Evolutionary conservation across 2,113 vertebrate genomes (phyloP), one percentile per base, ranked within the genome.

Genomic region (Dipodomys merriami): DNA sequence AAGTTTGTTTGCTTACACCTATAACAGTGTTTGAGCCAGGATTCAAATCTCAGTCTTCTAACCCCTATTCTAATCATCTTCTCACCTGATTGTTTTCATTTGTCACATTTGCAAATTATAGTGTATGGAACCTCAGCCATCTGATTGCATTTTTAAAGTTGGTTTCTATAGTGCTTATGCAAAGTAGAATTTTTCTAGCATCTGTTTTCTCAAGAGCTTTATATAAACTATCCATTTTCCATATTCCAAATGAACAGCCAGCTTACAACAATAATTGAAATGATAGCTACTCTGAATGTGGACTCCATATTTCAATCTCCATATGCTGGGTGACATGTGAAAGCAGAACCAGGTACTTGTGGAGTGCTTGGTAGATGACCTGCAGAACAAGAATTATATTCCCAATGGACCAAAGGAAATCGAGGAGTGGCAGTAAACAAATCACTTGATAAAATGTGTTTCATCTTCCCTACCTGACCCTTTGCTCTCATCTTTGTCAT

Each of bases 101-200:
- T 90, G 81, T 62, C 39, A 65, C 20, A 73, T 84, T 86, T 73
- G 27, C 82, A 92, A 77, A 77, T 64, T 85, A 68, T 9, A 78
- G 2, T 93, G 79, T 68, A 91, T 72, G 88, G 91, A 92, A 57
- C 1, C 15, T 84, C 20, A 89, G 22, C 5, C 82, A 79, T 19
- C 53, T 30, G 64, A 95, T 76, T 93, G 33, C 13, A 67, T 60
- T 88, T 96, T 29, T 82, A 82, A 86, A 95, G 79, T 68, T 85
- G 13, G 16, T 83, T 96, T 91, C 65, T 62, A 68, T 89, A 86
- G 88, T 49, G 53, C 16, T 90, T 77, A 79, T 53, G 74, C 73
- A 86, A 88, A 88, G 79, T 15, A 83, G 35, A 81, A 90, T 91
- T 84, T 91, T 89, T 86, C 64, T 90, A 69, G 15, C 77, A 15